phyloP scores from a whole-genome alignment of 1,140 invertebrate genomes.

The Megalonaias nervosa region DNA sequence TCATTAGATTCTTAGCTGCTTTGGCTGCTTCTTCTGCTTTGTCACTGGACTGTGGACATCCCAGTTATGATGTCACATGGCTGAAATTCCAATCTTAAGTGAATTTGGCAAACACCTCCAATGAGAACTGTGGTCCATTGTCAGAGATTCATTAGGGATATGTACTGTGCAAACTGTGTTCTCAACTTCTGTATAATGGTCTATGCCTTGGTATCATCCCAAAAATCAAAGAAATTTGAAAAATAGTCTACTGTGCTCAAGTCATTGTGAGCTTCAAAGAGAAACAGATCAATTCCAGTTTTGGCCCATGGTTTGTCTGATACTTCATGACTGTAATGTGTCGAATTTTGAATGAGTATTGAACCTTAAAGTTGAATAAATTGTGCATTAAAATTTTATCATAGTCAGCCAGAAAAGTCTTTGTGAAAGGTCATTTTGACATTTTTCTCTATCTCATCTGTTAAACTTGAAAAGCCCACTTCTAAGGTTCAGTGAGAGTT shows the following conservation, averaged over 20 bases:
- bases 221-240: conserved; percentile 35
- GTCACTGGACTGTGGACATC: conserved; percentile 40
- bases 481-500: too few relatives aligned
- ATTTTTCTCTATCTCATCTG: too few relatives aligned
- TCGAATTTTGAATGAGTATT: too few relatives aligned
- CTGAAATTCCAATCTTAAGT: conserved; percentile 37
- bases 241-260: conserved; percentile 41
- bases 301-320: conserved; percentile 18
- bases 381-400: too few relatives aligned
- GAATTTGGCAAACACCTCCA: conserved; percentile 37
- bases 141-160: conserved; percentile 36
- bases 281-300: conserved; percentile 39
- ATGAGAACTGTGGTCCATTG: conserved; percentile 44
- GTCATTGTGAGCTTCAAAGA: conserved; percentile 39
- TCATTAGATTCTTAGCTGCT: conserved; percentile 39
- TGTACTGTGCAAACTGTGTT: conserved; percentile 38
- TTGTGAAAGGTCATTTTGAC: too few relatives aligned
- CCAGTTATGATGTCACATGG: conserved; percentile 13
- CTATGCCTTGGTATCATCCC: conserved; percentile 19
- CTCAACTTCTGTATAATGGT: conserved; percentile 33
- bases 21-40: conserved; percentile 47
- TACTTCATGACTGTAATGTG: conserved; percentile 30
- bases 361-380: too few relatives aligned
- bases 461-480: too few relatives aligned
- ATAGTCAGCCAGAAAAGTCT: too few relatives aligned